Evolutionary conservation across 2,113 vertebrate genomes (phyloP).

Genomic region (Amblyornis subalaris): DNA sequence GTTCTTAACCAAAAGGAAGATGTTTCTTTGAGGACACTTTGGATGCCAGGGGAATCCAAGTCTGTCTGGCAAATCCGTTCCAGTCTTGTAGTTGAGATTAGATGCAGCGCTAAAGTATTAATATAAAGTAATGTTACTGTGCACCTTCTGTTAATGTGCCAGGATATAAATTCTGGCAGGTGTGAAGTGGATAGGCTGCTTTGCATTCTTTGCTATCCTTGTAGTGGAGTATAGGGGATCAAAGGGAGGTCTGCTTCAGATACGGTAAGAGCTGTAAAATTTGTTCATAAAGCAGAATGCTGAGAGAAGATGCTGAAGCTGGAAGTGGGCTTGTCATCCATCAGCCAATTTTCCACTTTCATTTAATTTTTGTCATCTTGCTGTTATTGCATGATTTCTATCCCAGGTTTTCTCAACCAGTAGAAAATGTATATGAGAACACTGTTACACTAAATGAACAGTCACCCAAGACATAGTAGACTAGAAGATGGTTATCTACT

Average conservation of each 20-base stretch:
- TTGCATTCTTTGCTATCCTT: not conserved
- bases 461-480: not conserved
- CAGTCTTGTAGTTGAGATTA: not conserved
- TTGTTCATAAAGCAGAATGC: not conserved
- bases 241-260: not conserved
- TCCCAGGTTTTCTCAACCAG: not conserved
- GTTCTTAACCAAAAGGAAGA: not conserved
- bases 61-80: not conserved
- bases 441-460: not conserved
- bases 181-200: not conserved
- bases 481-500: not conserved
- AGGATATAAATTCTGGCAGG: not conserved
- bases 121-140: not conserved
- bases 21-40: not conserved
- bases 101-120: not conserved
- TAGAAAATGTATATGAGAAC: not conserved
- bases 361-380: fast-evolving
- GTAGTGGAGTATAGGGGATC: not conserved
- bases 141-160: not conserved
- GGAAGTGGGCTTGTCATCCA: not conserved
- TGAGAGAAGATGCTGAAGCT: not conserved
- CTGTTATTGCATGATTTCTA: not conserved
- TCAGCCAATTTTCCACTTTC: not conserved
- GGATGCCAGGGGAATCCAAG: not conserved
- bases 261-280: not conserved